These are phyloP conservation scores for Paelopatides confundens DNA, from an alignment of 53 echinoderm and acorn worm genomes.

Conservation along the genomic window DNA sequence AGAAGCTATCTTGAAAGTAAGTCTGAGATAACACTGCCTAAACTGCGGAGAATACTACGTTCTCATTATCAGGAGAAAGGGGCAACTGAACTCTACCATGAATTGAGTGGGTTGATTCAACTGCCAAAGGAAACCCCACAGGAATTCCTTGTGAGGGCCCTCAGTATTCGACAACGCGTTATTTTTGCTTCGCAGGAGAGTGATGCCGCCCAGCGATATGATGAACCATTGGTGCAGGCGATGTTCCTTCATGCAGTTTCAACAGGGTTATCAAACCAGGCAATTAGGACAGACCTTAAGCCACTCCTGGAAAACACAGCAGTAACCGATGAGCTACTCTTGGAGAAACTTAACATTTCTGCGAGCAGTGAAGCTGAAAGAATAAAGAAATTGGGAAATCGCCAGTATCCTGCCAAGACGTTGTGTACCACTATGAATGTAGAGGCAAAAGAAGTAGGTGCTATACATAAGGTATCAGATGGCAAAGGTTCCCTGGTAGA, in stretches of 20 bases:
- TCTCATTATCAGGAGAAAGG: slow-evolving; percentile 49
- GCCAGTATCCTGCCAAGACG: neutral
- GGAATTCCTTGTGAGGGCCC: slow-evolving; percentile 41
- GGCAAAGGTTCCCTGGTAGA: neutral
- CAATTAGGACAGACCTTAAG: slow-evolving; percentile 24
- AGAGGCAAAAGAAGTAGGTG: accelerated
- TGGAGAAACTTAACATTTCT: slow-evolving; percentile 36
- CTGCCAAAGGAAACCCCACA: slow-evolving; percentile 30
- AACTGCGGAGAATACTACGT: neutral
- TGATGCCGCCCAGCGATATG: slow-evolving; percentile 13
- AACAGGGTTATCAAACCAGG: slow-evolving; percentile 24
- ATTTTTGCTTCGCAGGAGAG: slow-evolving; percentile 52
- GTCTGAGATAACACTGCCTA: neutral
- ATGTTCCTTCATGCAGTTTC: slow-evolving; percentile 51
- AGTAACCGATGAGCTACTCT: slow-evolving; percentile 33
- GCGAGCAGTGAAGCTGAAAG: slow-evolving; percentile 37
- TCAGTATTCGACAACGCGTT: slow-evolving; percentile 37
- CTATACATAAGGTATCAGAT: neutral
- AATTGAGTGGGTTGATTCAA: slow-evolving; percentile 22
- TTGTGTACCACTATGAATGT: no score
- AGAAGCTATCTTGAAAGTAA: neutral
- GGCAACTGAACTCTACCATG: slow-evolving; percentile 60
- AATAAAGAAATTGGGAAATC: neutral
- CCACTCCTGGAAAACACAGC: neutral
- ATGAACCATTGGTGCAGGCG: slow-evolving; percentile 36